Conservation (phyloP, 2,888 invertebrate species). For the Listrodromus nycthemerus region DNA sequence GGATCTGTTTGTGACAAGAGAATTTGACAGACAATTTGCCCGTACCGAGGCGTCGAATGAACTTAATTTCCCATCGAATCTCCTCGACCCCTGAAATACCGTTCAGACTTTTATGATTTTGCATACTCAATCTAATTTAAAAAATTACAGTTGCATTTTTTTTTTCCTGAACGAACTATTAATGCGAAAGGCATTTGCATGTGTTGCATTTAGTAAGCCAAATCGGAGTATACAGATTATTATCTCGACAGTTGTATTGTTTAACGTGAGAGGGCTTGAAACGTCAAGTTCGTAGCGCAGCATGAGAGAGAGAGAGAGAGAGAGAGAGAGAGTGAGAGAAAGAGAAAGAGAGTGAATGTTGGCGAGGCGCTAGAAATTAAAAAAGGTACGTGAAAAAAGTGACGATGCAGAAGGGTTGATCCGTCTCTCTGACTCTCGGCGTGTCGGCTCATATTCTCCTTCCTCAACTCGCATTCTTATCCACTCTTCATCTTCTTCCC, state of each 20-base stretch:
- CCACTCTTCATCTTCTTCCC: neutral
- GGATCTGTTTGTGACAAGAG: neutral
- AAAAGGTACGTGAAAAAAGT: constrained; percentile 10
- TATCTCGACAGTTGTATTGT: constrained; percentile 23
- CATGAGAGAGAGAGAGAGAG: constrained; percentile 8
- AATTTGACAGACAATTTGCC: neutral
- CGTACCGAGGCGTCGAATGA: neutral
- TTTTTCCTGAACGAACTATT: neutral
- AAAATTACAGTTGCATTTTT: no score
- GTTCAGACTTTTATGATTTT: neutral
- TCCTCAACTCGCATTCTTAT: constrained; percentile 16
- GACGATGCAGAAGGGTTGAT: constrained; percentile 24
- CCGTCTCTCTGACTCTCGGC: constrained; percentile 14
- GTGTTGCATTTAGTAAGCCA: neutral
- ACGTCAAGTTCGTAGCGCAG: constrained; percentile 18
- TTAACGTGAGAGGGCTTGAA: constrained; percentile 24
- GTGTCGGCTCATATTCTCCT: constrained; percentile 53
- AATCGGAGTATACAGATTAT: constrained; percentile 29
- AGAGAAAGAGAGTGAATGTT: constrained; percentile 10
- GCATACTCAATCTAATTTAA: no score
- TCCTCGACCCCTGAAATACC: neutral
- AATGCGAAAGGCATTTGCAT: neutral
- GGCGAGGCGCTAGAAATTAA: neutral
- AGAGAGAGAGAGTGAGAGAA: no score
- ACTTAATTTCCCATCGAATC: neutral